A percentile compares a stretch with the other conserved stretches of the same genome.
phyloP scores from a whole-genome alignment of 1,140 invertebrate genomes.

The Tetragonula clypearis region DNA sequence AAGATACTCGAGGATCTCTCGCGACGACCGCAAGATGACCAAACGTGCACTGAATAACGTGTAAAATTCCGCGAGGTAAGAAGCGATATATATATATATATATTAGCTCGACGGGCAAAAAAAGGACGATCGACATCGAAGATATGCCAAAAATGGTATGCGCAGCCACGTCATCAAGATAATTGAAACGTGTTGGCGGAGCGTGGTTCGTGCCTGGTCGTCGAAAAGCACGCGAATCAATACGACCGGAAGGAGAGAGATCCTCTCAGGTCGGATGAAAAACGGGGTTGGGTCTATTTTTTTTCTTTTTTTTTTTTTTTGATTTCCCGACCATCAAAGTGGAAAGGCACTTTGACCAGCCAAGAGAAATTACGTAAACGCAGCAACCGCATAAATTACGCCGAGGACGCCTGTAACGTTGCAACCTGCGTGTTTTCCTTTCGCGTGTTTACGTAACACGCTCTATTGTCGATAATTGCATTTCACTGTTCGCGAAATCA shows the following conservation, averaged over 20 bases:
- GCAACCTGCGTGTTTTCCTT: neutral
- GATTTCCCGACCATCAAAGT: neutral
- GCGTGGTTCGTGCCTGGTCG: too few relatives aligned
- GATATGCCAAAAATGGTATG: neutral
- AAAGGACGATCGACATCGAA: neutral
- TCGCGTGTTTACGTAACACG: neutral
- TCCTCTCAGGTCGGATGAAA: neutral
- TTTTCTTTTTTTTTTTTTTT: neutral
- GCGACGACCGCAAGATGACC: neutral
- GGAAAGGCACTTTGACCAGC: neutral
- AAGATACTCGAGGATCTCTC: neutral
- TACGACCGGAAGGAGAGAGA: neutral
- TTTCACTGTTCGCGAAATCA: neutral
- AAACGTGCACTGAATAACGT: neutral
- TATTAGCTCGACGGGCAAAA: too few relatives aligned
- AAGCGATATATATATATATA: too few relatives aligned
- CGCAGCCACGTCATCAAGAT: neutral
- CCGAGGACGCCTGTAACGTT: neutral
- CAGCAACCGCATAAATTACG: neutral
- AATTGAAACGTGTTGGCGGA: conserved; percentile 19
- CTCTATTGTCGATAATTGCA: too few relatives aligned
- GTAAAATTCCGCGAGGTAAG: neutral
- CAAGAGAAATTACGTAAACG: conserved; percentile 11
- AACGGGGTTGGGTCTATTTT: neutral
- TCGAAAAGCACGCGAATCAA: neutral